Evolutionary conservation across 2,113 vertebrate species (phyloP).

Genomic region (Poecile atricapillus): DNA sequence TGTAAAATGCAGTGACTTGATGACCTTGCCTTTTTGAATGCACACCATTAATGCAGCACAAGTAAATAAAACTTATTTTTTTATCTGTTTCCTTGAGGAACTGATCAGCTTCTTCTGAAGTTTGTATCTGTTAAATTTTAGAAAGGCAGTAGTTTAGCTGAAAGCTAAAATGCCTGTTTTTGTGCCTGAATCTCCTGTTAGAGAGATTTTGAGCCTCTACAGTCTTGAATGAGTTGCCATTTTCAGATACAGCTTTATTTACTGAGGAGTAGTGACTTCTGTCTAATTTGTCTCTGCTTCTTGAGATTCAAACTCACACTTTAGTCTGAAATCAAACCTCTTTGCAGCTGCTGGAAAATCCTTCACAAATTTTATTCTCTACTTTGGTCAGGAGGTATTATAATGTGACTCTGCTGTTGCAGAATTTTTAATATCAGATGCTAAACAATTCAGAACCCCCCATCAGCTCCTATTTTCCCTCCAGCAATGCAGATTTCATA

Average conservation of each 20-base stretch:
- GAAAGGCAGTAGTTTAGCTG: neutral
- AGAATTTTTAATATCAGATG: neutral
- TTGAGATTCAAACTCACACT: neutral
- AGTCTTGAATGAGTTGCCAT: neutral
- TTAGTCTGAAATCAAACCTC: neutral
- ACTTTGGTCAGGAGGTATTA: neutral
- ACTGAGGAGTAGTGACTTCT: neutral
- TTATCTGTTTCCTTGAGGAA: neutral
- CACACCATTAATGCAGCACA: neutral
- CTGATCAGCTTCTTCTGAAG: neutral
- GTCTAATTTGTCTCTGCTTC: neutral
- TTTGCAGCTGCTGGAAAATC: neutral
- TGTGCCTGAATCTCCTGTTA: neutral
- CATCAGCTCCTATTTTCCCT: neutral
- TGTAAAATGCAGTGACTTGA: neutral
- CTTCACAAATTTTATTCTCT: neutral
- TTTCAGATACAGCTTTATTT: neutral
- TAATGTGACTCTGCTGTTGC: neutral
- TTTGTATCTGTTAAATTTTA: neutral
- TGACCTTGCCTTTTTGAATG: neutral
- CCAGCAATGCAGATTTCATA: neutral
- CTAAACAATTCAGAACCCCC: neutral
- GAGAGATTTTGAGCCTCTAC: neutral
- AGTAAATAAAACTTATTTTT: neutral
- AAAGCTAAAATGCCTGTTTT: neutral